Evolutionary conservation across 2,797 vertebrate species (phyloP).

Genomic region (Graptemys geographica): DNA sequence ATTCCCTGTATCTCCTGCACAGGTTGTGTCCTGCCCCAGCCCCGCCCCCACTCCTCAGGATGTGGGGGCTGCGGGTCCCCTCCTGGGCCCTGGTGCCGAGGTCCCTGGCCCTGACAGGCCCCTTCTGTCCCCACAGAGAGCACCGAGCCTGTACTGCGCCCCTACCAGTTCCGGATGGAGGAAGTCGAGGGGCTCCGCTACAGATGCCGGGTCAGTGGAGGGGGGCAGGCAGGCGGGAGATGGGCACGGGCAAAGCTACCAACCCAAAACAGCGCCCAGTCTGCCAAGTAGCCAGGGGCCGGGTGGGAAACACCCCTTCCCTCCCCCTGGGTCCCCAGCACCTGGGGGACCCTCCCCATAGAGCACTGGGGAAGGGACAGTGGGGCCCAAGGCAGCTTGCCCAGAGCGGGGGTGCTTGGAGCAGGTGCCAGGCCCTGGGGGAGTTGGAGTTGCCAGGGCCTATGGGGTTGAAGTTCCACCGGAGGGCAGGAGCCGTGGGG

Average conservation of each 20-base stretch:
- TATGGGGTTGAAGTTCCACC: neutral
- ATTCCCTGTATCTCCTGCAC: too few species aligned
- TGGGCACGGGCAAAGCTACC: neutral
- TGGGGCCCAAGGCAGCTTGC: neutral
- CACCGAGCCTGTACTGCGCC: slow-evolving; percentile 79
- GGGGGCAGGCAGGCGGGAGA: accelerated
- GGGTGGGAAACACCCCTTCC: too few species aligned
- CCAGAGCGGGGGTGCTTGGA: neutral
- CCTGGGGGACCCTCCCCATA: accelerated
- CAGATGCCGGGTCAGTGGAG: slow-evolving; percentile 87
- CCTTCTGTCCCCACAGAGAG: slow-evolving; percentile 73
- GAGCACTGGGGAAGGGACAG: neutral
- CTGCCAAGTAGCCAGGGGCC: too few species aligned
- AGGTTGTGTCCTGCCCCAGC: too few species aligned
- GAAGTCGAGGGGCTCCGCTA: slow-evolving; percentile 94
- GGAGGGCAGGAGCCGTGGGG: neutral
- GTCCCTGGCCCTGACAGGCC: accelerated
- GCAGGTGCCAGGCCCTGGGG: too few species aligned
- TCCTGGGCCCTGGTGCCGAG: too few species aligned
- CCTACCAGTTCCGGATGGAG: slow-evolving; percentile 91
- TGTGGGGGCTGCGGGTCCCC: neutral
- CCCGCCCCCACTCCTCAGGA: neutral
- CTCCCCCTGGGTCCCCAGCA: neutral
- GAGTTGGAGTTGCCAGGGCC: neutral
- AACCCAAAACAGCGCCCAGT: too few species aligned